Evolutionary conservation across 1,140 invertebrate genomes (phyloP).

Genomic region (Trachymyrmex septentrionalis): DNA sequence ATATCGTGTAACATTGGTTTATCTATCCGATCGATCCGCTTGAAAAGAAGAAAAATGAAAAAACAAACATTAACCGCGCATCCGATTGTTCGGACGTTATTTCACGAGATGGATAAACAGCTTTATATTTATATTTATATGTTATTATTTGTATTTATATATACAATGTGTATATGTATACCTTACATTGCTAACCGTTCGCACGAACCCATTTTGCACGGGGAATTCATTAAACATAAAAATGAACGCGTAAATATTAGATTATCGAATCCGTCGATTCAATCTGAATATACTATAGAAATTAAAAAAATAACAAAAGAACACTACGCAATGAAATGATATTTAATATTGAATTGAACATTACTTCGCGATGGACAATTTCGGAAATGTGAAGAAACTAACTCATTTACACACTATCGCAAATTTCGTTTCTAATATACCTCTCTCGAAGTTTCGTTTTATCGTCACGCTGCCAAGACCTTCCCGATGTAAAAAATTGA

Average conservation of each 20-base stretch:
- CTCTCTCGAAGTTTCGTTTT: constrained; percentile 14
- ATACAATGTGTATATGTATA: not conserved
- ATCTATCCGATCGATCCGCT: constrained; percentile 44
- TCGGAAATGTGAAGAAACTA: constrained; percentile 12
- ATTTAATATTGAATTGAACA: constrained; percentile 9
- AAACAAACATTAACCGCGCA: constrained; percentile 43
- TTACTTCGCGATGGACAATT: not conserved
- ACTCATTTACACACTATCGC: constrained; percentile 16
- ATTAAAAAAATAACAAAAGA: constrained; percentile 18
- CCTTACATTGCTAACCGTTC: not conserved
- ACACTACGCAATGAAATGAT: constrained; percentile 11
- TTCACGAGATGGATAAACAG: constrained; percentile 27
- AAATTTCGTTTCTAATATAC: constrained; percentile 45
- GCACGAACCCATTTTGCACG: not conserved
- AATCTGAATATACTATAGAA: not conserved
- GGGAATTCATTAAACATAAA: not conserved
- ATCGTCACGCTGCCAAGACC: constrained; percentile 6
- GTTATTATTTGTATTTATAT: constrained; percentile 17
- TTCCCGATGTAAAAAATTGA: constrained; percentile 52
- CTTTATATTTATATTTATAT: constrained; percentile 29
- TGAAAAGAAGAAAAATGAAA: constrained; percentile 21
- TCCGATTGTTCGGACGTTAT: constrained; percentile 9
- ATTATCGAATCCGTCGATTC: constrained; percentile 5
- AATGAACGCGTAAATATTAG: constrained; percentile 3
- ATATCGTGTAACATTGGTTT: constrained; percentile 57